Conservation (phyloP, 2,113 vertebrate genomes). For the Emydura subglobosa region DNA sequence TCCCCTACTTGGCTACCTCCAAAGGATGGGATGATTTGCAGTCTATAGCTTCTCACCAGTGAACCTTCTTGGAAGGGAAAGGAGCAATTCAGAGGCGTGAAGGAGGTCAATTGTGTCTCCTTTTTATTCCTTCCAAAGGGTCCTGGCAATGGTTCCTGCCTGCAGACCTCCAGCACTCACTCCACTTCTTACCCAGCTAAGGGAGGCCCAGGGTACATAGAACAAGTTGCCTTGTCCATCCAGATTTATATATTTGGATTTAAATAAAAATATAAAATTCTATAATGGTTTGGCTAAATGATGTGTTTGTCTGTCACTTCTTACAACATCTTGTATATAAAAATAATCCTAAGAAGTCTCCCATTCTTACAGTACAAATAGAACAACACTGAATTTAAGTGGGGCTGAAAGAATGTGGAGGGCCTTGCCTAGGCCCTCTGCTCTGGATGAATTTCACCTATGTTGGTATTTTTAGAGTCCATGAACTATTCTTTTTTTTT, state of each 20-base stretch:
- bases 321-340: background rate
- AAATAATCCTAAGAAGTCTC: background rate
- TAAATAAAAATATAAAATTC: background rate
- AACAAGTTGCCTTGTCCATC: background rate
- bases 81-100: background rate
- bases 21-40: background rate
- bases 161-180: background rate
- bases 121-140: background rate
- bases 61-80: background rate
- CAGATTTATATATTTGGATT: background rate
- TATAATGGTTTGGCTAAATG: background rate
- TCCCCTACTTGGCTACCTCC: background rate
- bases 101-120: background rate
- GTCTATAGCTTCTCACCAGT: background rate
- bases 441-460: background rate
- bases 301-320: background rate
- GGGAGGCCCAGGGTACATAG: background rate
- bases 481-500: background rate
- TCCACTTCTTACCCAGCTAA: background rate
- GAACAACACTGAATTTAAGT: background rate
- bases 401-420: background rate
- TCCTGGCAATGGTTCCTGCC: background rate
- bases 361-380: background rate
- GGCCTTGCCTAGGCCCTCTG: background rate
- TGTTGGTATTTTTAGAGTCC: background rate